Percentiles rank a stretch among this genome's conserved stretches.
phyloP scores from a whole-genome alignment of 2,113 vertebrate genomes.

The Embiotoca jacksoni region DNA sequence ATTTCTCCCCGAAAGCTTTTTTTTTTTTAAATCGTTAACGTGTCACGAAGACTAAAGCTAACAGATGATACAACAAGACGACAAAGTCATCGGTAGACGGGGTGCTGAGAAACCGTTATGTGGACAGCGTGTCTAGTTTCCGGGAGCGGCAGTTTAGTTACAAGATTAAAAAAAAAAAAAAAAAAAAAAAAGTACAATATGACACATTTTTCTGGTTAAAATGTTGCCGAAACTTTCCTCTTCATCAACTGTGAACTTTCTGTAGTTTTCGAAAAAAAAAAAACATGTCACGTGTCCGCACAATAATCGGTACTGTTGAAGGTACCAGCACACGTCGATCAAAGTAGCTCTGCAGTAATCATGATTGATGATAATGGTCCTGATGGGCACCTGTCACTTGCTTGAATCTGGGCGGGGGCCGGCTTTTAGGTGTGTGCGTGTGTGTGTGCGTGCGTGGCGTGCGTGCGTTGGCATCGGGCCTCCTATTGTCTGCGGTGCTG shows the following conservation, averaged over 20 bases:
- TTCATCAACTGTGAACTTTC: no score
- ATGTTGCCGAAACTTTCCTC: background rate
- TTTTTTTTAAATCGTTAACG: background rate
- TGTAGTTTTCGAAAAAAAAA: no score
- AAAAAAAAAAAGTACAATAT: background rate
- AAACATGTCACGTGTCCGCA: no score
- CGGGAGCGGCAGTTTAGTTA: background rate
- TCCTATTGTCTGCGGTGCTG: conserved; percentile 44
- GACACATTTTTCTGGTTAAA: background rate
- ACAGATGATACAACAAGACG: background rate
- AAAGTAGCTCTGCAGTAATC: background rate
- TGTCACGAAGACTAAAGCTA: background rate
- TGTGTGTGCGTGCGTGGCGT: conserved; percentile 4
- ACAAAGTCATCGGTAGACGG: no score
- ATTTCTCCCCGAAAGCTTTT: fast-evolving
- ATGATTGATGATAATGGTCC: no score
- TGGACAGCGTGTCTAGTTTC: background rate
- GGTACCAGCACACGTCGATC: no score
- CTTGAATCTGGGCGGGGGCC: conserved; percentile 39
- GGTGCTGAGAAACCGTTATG: no score
- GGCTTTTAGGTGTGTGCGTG: conserved; percentile 1
- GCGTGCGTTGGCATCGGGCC: conserved; percentile 43
- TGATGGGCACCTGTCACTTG: conserved; percentile 27
- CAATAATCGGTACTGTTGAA: no score
- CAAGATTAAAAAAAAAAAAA: background rate